phyloP scores from a whole-genome alignment of 2,888 invertebrate genomes.

The Tinea semifulvella region DNA sequence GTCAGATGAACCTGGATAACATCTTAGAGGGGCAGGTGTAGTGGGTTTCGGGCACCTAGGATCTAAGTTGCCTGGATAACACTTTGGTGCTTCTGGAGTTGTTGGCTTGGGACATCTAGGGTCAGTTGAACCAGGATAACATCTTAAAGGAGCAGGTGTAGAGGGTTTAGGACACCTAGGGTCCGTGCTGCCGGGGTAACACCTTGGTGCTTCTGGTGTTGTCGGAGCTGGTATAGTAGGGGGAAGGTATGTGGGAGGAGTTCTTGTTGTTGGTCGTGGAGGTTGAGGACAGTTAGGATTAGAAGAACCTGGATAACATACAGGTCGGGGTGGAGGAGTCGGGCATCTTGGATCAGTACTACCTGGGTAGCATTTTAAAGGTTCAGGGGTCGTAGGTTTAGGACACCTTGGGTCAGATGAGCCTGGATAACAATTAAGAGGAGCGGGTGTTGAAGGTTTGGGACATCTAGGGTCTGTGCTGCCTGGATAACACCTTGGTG shows the following conservation, averaged over 20 bases:
- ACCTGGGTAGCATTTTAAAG: slow-evolving; percentile 26
- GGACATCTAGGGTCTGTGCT: slow-evolving; percentile 30
- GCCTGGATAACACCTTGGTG: slow-evolving; percentile 30
- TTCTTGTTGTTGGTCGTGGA: slow-evolving; percentile 23
- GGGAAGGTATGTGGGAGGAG: slow-evolving; percentile 48
- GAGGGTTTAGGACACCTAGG: slow-evolving; percentile 27
- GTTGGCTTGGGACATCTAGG: slow-evolving; percentile 27
- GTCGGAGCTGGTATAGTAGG: slow-evolving; percentile 36
- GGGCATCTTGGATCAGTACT: slow-evolving; percentile 24
- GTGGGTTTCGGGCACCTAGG: slow-evolving; percentile 28
- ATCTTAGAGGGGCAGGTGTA: slow-evolving; percentile 25
- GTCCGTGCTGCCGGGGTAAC: slow-evolving; percentile 29
- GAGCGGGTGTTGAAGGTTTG: slow-evolving; percentile 29
- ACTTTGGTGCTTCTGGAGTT: slow-evolving; percentile 28
- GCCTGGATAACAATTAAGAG: slow-evolving; percentile 34
- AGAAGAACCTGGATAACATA: slow-evolving; percentile 26
- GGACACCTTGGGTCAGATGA: slow-evolving; percentile 33
- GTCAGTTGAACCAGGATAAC: slow-evolving; percentile 26
- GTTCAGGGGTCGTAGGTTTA: slow-evolving; percentile 21
- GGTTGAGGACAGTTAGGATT: slow-evolving; percentile 28
- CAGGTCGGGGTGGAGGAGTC: slow-evolving; percentile 24
- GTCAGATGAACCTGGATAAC: slow-evolving; percentile 36
- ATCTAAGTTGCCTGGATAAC: slow-evolving; percentile 21
- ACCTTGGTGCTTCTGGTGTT: slow-evolving; percentile 24
- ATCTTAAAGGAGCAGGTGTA: slow-evolving; percentile 20